A percentile compares a stretch with the other conserved stretches of the same genome.
phyloP scores from a whole-genome alignment of 2,888 invertebrate species.

The Diplazon laetatorius region DNA sequence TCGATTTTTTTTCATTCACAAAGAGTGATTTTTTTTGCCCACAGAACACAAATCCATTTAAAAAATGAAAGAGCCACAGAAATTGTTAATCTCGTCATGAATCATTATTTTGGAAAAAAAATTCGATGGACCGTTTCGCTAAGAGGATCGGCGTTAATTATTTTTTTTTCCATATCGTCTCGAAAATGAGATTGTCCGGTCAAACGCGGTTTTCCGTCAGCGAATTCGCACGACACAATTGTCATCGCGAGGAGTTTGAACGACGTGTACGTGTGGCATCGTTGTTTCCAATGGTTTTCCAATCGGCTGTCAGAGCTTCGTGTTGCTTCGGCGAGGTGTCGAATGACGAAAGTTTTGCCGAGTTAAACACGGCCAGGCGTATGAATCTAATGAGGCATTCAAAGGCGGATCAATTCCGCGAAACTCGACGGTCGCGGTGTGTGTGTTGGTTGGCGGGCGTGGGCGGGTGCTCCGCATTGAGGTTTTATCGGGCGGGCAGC shows the following conservation, averaged over 20 bases:
- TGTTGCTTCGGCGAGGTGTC: conserved; percentile 7
- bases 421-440: conserved; percentile 21
- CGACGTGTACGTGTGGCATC: conserved; percentile 47
- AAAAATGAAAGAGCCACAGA: too few relatives aligned
- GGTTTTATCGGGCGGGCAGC: conserved; percentile 51
- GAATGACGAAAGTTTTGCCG: conserved; percentile 51
- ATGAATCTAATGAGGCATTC: conserved; percentile 48
- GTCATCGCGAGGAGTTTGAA: conserved; percentile 35
- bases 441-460: not conserved
- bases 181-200: conserved; percentile 29
- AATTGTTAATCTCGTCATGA: too few relatives aligned
- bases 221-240: conserved; percentile 29
- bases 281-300: conserved; percentile 51
- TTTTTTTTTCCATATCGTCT: conserved; percentile 2
- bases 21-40: too few relatives aligned
- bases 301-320: conserved; percentile 59
- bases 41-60: too few relatives aligned
- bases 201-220: conserved; percentile 23
- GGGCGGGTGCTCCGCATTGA: conserved; percentile 42
- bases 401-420: conserved; percentile 53
- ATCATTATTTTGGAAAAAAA: too few relatives aligned
- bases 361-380: conserved; percentile 5
- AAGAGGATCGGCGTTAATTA: not conserved
- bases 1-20: too few relatives aligned
- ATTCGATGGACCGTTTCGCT: too few relatives aligned